Conservation (phyloP, 1,140 invertebrate genomes). For the Stegodyphus mimosarum region DNA sequence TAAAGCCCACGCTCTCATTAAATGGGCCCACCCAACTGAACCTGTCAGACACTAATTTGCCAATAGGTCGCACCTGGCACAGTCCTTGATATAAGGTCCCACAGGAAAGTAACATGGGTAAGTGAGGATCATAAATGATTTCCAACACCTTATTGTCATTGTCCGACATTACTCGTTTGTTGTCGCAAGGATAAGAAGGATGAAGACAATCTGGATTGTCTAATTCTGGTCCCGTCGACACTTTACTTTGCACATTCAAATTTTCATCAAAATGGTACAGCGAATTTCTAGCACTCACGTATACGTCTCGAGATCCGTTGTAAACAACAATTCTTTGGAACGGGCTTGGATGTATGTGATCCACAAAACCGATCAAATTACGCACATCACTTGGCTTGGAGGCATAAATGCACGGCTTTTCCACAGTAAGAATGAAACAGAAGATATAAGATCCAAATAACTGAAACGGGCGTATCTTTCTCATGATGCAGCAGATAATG, state of each 20-base stretch:
- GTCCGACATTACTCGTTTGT: neutral
- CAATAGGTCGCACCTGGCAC: constrained; percentile 27
- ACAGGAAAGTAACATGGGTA: constrained; percentile 41
- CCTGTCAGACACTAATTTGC: neutral
- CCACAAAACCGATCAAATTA: neutral
- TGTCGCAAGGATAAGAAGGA: neutral
- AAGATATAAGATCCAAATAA: no score
- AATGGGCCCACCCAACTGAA: constrained; percentile 15
- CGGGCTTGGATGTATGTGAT: neutral
- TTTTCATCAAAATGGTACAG: constrained; percentile 48
- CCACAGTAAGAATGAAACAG: no score
- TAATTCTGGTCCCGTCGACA: constrained; percentile 18
- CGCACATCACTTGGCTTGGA: neutral
- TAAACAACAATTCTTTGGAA: neutral
- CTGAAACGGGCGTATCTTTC: no score
- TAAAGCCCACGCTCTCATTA: constrained; percentile 42
- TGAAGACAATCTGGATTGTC: constrained; percentile 40
- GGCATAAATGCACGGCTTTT: no score
- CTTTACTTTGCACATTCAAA: neutral
- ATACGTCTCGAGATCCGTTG: constrained; percentile 31
- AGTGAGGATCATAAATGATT: neutral
- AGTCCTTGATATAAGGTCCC: constrained; percentile 59
- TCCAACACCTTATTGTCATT: constrained; percentile 5
- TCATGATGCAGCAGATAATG: no score
- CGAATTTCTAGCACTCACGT: constrained; percentile 53